phyloP scores from a whole-genome alignment of 2,888 invertebrate species.

The Heteropelma amictum region DNA sequence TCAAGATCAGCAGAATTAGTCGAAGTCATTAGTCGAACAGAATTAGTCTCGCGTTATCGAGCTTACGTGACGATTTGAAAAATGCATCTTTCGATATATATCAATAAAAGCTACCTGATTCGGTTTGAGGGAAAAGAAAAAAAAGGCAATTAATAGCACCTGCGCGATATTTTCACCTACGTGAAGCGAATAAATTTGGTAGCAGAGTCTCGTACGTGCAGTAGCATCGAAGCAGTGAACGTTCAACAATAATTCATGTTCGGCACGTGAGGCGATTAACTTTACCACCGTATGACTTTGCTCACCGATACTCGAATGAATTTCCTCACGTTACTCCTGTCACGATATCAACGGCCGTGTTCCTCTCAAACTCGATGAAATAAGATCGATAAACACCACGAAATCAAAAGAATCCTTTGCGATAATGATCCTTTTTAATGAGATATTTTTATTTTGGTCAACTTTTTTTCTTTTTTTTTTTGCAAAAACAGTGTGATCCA shows the following conservation, averaged over 20 bases:
- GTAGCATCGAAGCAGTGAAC: conserved; percentile 11
- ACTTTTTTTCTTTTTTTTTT: neutral
- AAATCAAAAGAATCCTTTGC: no score
- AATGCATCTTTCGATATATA: no score
- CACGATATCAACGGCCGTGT: neutral
- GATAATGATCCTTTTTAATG: neutral
- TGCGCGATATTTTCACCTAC: conserved; percentile 5
- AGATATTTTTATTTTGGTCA: neutral
- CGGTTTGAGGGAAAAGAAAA: no score
- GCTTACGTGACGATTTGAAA: no score
- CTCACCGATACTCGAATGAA: conserved; percentile 42
- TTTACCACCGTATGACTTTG: conserved; percentile 40
- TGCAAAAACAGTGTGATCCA: neutral
- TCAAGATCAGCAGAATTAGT: no score
- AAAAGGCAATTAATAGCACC: no score
- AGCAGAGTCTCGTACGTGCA: conserved; percentile 13
- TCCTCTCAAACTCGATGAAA: neutral
- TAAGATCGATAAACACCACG: conserved; percentile 3
- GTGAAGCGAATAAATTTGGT: conserved; percentile 4
- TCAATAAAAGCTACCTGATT: no score
- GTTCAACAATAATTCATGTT: conserved; percentile 23
- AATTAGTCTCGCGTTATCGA: no score
- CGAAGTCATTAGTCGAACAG: no score
- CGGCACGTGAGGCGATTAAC: conserved; percentile 44
- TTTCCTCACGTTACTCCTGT: neutral